Conservation (phyloP, 2,797 vertebrate species). For the Ficedula albicollis region DNA sequence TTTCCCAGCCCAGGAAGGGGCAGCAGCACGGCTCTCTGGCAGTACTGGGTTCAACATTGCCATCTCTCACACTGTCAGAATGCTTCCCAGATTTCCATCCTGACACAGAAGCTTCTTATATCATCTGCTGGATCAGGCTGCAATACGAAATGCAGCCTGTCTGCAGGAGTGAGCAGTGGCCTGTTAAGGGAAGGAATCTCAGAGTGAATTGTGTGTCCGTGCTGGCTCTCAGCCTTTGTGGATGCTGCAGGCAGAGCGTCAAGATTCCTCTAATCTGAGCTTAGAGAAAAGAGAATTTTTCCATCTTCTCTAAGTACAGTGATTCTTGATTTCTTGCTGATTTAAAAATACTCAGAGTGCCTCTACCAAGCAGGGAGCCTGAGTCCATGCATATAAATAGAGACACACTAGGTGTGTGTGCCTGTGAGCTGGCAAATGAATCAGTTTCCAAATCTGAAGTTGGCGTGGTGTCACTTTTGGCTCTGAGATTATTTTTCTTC, state of each 20-base stretch:
- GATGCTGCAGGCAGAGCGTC: background rate
- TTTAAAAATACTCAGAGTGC: background rate
- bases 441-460: constrained; percentile 23
- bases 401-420: background rate
- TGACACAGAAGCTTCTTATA: background rate
- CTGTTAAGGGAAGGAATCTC: background rate
- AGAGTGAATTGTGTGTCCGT: background rate
- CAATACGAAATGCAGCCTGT: background rate
- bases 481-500: background rate
- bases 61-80: background rate
- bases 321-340: background rate
- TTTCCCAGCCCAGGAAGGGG: background rate
- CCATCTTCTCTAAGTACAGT: background rate
- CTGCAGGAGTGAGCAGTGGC: background rate
- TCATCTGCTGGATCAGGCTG: background rate
- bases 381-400: background rate
- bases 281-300: background rate
- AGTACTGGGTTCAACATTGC: background rate
- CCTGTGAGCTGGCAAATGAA: constrained; percentile 32
- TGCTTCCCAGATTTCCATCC: background rate
- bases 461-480: background rate
- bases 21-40: background rate
- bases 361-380: background rate
- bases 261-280: background rate
- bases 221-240: background rate